Evolutionary conservation across 1,140 invertebrate genomes (phyloP), one percentile per base, ranked within the genome.

Genomic region (Leptinotarsa defecta): DNA sequence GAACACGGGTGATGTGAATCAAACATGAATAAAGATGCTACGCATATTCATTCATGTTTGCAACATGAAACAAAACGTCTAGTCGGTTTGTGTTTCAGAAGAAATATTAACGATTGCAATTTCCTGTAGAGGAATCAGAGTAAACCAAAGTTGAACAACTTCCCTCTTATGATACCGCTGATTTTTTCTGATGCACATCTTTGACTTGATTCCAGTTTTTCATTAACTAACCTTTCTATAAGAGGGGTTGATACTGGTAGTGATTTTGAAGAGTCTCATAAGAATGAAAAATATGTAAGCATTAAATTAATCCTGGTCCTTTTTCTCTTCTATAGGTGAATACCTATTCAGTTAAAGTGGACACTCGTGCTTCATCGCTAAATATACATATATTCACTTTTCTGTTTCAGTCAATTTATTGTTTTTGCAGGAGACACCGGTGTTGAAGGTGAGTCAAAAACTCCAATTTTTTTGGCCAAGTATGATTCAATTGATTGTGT

Each of bases 131-230:
- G 93, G 92, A 34, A 87, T 81, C 0, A 93, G 67, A 73, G 85
- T 84, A 2, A 86, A 78, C 90, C 91, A 91, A 78, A 94, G 78
- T 5, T 87, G 83, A 19, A 86, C 77, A 0, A 89, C 89, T 87
- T 92, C 0, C 94, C 95, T 11, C 90, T 85, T 13, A 97, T 88
- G 0, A 96, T 81, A 8, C 94, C 92, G 6, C 92, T 88, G 1
- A 95, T 88, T 4, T 98, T 90, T 86, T 98, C 96, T 3, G 94
- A 89, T 1, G 93, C 95, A 87, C 95, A 95, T 64, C 94, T 88
- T 81, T 98, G 95, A 78, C 87, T 89, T 74, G 92, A 91, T 83
- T 97, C 95, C 65, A 93, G 90, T 48, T 89, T 88, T 67, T 94
- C 91, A 11, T 82, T 81, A 0, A 95, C 91, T 22, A 96, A 85